Conservation (phyloP, 2,113 vertebrate genomes). For the Ceuthmochares aereus region DNA sequence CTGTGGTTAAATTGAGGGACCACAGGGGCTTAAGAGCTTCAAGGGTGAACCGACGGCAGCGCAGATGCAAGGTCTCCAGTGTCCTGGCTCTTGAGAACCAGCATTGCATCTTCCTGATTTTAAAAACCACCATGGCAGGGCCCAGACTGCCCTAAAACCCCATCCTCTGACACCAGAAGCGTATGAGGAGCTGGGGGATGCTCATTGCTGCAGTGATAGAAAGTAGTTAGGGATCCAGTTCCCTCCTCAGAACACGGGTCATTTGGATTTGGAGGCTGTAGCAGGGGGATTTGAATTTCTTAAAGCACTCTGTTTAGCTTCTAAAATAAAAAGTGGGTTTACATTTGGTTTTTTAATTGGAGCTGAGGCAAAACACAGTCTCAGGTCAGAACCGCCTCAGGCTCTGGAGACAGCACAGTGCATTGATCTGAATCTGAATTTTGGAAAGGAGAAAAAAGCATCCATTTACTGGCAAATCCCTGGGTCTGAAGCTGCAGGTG, state of each 20-base stretch:
- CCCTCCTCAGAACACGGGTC: rapidly evolving
- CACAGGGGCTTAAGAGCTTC: not conserved
- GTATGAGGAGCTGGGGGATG: not conserved
- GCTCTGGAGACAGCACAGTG: not conserved
- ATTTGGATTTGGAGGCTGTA: rapidly evolving
- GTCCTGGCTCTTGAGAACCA: not conserved
- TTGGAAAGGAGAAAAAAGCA: not conserved
- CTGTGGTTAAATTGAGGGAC: not conserved
- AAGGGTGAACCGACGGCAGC: rapidly evolving
- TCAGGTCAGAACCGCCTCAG: not conserved
- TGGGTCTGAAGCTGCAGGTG: not conserved
- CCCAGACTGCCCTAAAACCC: not conserved
- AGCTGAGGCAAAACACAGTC: not conserved
- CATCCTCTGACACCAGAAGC: rapidly evolving
- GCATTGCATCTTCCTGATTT: rapidly evolving
- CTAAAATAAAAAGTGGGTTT: not conserved
- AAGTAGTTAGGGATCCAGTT: not conserved
- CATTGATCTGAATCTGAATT: not conserved
- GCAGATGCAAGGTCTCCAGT: rapidly evolving
- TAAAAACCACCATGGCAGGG: rapidly evolving
- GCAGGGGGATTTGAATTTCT: not conserved
- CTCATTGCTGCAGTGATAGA: not conserved
- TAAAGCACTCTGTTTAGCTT: not conserved
- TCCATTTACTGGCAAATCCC: not conserved
- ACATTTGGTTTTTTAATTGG: not conserved